Base-by-base conservation (phyloP, 1,140 invertebrate species). In the Cotesia typhae region DNA sequence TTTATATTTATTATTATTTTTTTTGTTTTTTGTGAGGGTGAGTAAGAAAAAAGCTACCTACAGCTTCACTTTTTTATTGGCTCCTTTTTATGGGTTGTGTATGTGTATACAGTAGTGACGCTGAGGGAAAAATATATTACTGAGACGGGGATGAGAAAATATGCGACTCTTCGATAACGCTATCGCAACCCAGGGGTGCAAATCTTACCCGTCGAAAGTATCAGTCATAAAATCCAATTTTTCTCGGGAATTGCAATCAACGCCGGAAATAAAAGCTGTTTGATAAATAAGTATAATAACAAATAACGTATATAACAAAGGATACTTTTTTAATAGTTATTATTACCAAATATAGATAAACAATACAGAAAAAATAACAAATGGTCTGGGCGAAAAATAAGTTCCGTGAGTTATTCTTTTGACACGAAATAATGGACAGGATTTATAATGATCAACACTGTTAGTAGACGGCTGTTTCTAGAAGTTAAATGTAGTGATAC, bases 131-230 rank as follows among this genome's bases (percentile, higher is more conserved):
- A 20, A 59, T 12, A 52, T 52, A 57, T 59, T 37, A 55, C 38
- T 70, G 3, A 52, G 12, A 14, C n/a, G 37, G n/a, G 51, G 38
- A 64, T 28, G 4, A 47, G 57, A 67, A 57, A 72, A 67, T 61
- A 72, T 72, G 71, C 57, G 65, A 72, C 55, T 67, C 38, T 61
- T 73, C 66, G 71, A 73, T 73, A 73, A 64, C 71, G 66, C 47
- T 73, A 73, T 73, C 71, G 66, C 66, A 28, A 67, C 52, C 37
- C 55, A 37, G 55, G 53, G 57, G 71, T 14, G 37, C 47, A 67
- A 65, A n/a, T 63, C 65, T 60, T 41, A 5, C 9, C 51, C 28
- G 47, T 37, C 6, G 20, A 65, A 37, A 51, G 9, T 65, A 65
- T 51, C 38, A 4, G 63, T 47, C 36, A 51, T 65, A 51, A 65